Conservation (phyloP, 2,797 vertebrate species). For the Apogon hyalosoma region DNA sequence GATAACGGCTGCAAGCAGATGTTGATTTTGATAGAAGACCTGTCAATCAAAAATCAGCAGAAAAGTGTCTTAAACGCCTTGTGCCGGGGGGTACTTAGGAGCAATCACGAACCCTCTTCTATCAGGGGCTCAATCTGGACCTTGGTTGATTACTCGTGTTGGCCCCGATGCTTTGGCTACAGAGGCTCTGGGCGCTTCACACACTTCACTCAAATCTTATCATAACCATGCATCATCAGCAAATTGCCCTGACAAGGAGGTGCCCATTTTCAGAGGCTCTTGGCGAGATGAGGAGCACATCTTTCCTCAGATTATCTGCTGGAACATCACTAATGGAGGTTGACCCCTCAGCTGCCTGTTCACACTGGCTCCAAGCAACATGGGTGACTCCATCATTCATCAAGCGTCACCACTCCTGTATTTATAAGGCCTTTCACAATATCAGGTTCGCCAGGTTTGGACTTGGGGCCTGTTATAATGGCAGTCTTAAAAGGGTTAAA, state of each 20-base stretch:
- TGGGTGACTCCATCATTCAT: slow-evolving; percentile 39
- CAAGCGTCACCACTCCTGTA: slow-evolving; percentile 1
- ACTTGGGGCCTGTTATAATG: too few species aligned
- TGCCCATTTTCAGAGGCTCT: slow-evolving; percentile 60
- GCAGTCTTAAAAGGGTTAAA: too few species aligned
- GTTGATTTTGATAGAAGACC: slow-evolving; percentile 60
- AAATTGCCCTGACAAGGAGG: slow-evolving; percentile 75
- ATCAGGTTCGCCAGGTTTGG: background rate
- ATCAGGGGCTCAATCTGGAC: slow-evolving; percentile 76
- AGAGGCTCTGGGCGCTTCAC: slow-evolving; percentile 46
- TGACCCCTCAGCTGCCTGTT: slow-evolving; percentile 59
- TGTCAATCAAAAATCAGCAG: slow-evolving; percentile 78
- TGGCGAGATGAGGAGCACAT: slow-evolving; percentile 55
- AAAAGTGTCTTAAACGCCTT: slow-evolving; percentile 52
- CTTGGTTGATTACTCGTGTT: slow-evolving; percentile 71
- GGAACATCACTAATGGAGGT: slow-evolving; percentile 70
- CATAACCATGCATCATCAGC: slow-evolving; percentile 77
- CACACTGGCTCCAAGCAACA: background rate
- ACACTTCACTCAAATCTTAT: slow-evolving; percentile 74
- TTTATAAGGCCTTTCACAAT: background rate
- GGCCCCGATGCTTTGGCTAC: slow-evolving; percentile 37
- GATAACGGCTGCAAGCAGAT: slow-evolving; percentile 37
- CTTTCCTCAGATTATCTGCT: slow-evolving; percentile 60
- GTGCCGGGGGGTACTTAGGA: slow-evolving; percentile 62
- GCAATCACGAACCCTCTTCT: slow-evolving; percentile 75